Conservation (phyloP, 2,113 vertebrate genomes). For the Halcyon malimbica region DNA sequence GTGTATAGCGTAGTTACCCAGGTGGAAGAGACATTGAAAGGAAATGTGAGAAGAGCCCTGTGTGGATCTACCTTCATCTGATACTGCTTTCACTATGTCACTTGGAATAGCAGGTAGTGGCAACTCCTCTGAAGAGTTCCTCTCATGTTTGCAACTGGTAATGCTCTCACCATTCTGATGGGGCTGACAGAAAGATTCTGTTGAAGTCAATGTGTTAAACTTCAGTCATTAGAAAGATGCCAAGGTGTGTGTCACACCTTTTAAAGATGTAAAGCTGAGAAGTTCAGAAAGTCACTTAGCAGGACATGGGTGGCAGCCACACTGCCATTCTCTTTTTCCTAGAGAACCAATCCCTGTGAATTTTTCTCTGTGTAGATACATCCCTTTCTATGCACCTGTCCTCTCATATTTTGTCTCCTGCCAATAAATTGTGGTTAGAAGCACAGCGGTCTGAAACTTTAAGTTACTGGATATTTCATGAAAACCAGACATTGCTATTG, state of each 20-base stretch:
- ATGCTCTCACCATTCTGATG: background rate
- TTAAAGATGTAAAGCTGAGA: background rate
- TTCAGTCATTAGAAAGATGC: background rate
- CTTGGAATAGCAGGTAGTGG: background rate
- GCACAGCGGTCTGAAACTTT: background rate
- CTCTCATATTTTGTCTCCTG: background rate
- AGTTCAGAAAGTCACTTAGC: background rate
- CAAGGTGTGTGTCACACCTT: background rate
- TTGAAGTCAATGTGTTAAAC: background rate
- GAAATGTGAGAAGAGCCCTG: background rate
- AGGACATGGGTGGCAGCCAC: background rate
- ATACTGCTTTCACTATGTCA: background rate
- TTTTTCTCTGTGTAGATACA: background rate
- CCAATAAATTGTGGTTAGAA: background rate
- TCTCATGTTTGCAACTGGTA: background rate
- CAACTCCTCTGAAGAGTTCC: background rate
- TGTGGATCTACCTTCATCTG: background rate
- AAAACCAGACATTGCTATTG: background rate
- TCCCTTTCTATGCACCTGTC: background rate
- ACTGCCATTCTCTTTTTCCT: background rate
- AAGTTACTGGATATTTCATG: background rate
- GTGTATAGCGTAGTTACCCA: background rate
- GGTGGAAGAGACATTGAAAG: background rate
- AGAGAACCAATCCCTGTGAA: background rate
- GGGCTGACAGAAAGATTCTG: background rate